Conservation (phyloP, 2,113 vertebrate genomes). For the Sminthopsis crassicaudata region DNA sequence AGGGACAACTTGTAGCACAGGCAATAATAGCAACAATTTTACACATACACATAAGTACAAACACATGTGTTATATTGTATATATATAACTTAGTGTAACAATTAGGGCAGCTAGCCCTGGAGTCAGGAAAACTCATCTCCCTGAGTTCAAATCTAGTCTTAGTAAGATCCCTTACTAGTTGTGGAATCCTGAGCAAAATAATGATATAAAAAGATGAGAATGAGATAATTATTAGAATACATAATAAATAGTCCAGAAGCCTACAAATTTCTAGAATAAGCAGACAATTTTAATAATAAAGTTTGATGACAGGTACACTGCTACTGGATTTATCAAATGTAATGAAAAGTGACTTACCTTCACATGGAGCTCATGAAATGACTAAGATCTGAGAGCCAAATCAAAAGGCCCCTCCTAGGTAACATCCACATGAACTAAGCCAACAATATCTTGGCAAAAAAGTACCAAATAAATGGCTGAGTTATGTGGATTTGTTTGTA, state of each 20-base stretch:
- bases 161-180: too few species aligned
- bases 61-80: not conserved
- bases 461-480: not conserved
- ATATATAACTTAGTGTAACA: not conserved
- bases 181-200: not conserved
- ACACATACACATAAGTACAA: not conserved
- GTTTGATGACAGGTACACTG: not conserved
- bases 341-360: not conserved
- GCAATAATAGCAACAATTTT: not conserved
- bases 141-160: too few species aligned
- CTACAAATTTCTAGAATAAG: not conserved
- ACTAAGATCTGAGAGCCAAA: not conserved
- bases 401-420: not conserved
- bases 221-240: not conserved
- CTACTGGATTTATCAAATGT: not conserved
- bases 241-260: not conserved
- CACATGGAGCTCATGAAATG: not conserved
- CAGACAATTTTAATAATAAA: not conserved
- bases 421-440: not conserved
- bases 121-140: too few species aligned
- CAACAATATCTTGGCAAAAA: not conserved
- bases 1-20: not conserved
- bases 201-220: not conserved
- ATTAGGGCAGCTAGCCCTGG: too few species aligned
- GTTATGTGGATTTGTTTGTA: not conserved